Evolutionary conservation across 2,113 vertebrate genomes (phyloP), one percentile per base, ranked within the genome.

Genomic region (Thomomys bottae): DNA sequence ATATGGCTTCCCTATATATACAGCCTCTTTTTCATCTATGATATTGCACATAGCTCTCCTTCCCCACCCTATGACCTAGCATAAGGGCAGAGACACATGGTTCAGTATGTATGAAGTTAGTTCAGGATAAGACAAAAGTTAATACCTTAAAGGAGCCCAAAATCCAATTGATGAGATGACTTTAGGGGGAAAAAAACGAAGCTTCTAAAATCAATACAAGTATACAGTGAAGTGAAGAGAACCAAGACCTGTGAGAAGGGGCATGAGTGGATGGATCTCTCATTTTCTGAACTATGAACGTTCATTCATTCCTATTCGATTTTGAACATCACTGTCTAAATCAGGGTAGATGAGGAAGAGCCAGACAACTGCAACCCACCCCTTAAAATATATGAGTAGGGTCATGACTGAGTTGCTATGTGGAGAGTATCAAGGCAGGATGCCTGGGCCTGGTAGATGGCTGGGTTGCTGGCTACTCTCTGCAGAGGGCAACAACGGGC

Each of bases 181-280:
- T 86, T 59, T 45, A 15, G 49, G 49, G 49, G 2, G 14, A 17
- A 11, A 94, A 5, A 10, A 40, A 83, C 18, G 90, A 90, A 93
- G 73, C 40, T n/a, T 91, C 70, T 87, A 71, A 45, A 94, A 85
- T 63, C 70, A 72, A 12, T 57, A 68, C 20, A 64, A 36, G 18
- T 20, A 61, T 26, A 54, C 17, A 7, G 24, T 6, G 79, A 34
- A 7, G 24, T 6, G 79, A 34, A 49, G 30, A 30, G 8, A 4
- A 5, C 1, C 5, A 14, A 75, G 67, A 88, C 26, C 45, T 5
- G 45, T 4, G 3, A 64, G 45, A 67, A 70, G 38, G 36, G 30
- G 30, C 24, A 3, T 14, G 34, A 81, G 30, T 11, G 34, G 78
- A 21, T 11, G 67, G 87, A 34, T 9, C 8, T 10, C 8, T 0